These are phyloP conservation scores for Omphaloscelis lunosa DNA, from an alignment of 2,888 invertebrate genomes.

Conservation along the genomic window DNA sequence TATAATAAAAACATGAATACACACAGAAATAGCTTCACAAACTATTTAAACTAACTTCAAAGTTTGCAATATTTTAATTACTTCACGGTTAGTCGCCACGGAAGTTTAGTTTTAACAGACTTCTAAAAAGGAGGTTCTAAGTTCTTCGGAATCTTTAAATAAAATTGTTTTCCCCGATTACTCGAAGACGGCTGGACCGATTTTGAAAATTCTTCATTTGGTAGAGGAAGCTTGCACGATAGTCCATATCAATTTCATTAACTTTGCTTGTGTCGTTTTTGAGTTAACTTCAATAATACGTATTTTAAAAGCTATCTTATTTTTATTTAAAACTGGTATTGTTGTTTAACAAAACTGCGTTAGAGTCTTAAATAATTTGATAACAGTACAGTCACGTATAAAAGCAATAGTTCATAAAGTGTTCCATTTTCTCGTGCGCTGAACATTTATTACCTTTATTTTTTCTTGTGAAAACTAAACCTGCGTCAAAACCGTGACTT, in stretches of 20 bases:
- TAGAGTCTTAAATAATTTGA: background rate
- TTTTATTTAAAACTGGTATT: background rate
- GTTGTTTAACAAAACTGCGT: background rate
- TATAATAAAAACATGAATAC: slow-evolving; percentile 12
- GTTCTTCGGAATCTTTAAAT: no score
- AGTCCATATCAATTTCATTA: no score
- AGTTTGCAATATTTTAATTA: slow-evolving; percentile 32
- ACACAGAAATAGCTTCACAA: slow-evolving; percentile 18
- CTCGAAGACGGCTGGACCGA: no score
- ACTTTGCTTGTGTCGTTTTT: no score
- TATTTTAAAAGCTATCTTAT: background rate
- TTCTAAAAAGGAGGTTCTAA: no score
- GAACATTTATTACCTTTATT: slow-evolving; percentile 15
- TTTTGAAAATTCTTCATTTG: no score
- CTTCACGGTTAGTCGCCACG: background rate
- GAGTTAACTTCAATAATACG: no score
- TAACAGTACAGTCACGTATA: slow-evolving; percentile 2
- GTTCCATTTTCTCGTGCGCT: slow-evolving; percentile 3
- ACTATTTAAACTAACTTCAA: slow-evolving; percentile 33
- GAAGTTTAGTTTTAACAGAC: background rate
- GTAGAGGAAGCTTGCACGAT: no score
- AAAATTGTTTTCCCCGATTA: no score
- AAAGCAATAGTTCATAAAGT: slow-evolving; percentile 11
- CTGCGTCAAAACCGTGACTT: slow-evolving; percentile 53
- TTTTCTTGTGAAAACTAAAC: slow-evolving; percentile 49